Base-by-base conservation (phyloP, 2,113 vertebrate species). In the Eublepharis macularius region DNA sequence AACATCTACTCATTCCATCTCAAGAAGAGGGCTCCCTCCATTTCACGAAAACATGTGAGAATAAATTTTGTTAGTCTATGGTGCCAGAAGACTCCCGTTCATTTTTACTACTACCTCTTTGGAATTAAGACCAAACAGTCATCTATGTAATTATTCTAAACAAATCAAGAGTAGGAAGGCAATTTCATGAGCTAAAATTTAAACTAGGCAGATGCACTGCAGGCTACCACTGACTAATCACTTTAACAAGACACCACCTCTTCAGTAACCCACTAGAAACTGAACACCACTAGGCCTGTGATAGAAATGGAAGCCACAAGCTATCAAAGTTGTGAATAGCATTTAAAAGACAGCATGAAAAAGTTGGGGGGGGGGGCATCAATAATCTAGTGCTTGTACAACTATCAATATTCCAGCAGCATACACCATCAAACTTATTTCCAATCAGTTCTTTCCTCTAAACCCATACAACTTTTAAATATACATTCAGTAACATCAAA, bases 241-340 rank as follows among this genome's bases (percentile, higher is more conserved):
- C 60, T 83, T 51, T 26, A 32, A 47, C 11, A 32, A 45, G 47
- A 57, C 21, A 43, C 8, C 29, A 77, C 6, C 39, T 80, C 32
- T 45, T 80, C 29, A 66, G 54, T 34, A 66, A 39, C 13, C 6
- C 47, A 81, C 11, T 80, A 21, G 39, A 88, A 84, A 82, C 13
- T 1, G 11, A 91, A 66, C 65, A 60, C 47, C 77, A 11, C 54
- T 72, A 91, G 72, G 0, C 0, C 14, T 21, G 65, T 86, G 29
- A 86, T 24, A 83, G 57, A 21, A 84, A 5, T 65, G 68, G 70
- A 87, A 88, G 34, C 14, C 13, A 16, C 86, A 76, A 16, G 57
- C 36, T 63, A 10, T 29, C 86, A 19, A 91, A 92, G 29, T 69
- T 13, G 51, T n/a, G 7, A 88, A 39, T 32, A 6, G 41, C 12